Conservation (phyloP, 2,113 vertebrate species). For the Macquaria australasica region DNA sequence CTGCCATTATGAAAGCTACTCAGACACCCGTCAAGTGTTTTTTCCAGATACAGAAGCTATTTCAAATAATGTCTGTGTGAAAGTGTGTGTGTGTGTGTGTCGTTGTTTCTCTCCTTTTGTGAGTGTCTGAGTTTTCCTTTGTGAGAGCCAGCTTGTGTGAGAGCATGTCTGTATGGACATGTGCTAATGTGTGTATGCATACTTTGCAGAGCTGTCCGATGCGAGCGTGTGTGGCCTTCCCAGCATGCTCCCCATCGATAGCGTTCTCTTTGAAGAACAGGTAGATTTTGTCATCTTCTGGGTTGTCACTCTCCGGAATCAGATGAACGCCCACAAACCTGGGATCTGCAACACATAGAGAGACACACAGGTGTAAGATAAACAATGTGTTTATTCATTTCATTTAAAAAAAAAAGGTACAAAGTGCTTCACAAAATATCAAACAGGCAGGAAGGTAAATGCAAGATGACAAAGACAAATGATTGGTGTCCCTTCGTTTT, state of each 20-base stretch:
- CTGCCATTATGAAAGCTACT: constrained; percentile 64
- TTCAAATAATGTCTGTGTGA: constrained; percentile 36
- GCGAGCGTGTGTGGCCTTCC: constrained; percentile 96
- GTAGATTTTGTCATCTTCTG: constrained; percentile 98
- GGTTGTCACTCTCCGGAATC: constrained; percentile 97
- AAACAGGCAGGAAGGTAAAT: neutral
- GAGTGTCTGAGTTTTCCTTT: constrained; percentile 12
- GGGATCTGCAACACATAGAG: constrained; percentile 87
- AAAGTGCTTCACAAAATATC: neutral
- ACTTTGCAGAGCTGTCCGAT: constrained; percentile 99
- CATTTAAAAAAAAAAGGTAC: neutral
- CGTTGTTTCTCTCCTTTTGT: constrained; percentile 42
- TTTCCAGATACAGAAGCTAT: constrained; percentile 58
- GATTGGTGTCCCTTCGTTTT: neutral
- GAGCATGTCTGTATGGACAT: neutral
- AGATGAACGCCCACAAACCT: constrained; percentile 92
- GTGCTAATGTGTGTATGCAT: constrained; percentile 28
- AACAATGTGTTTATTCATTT: neutral
- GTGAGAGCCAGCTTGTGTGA: constrained; percentile 11
- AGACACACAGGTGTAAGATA: neutral
- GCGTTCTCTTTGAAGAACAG: constrained; percentile 98
- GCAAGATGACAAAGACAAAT: neutral
- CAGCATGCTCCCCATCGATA: constrained; percentile 95
- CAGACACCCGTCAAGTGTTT: constrained; percentile 63
- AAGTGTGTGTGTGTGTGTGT: neutral